Percentiles rank a stretch among this genome's conserved stretches.
Evolutionary conservation across 2,888 invertebrate species (phyloP).

Genomic region (Meganola albula): DNA sequence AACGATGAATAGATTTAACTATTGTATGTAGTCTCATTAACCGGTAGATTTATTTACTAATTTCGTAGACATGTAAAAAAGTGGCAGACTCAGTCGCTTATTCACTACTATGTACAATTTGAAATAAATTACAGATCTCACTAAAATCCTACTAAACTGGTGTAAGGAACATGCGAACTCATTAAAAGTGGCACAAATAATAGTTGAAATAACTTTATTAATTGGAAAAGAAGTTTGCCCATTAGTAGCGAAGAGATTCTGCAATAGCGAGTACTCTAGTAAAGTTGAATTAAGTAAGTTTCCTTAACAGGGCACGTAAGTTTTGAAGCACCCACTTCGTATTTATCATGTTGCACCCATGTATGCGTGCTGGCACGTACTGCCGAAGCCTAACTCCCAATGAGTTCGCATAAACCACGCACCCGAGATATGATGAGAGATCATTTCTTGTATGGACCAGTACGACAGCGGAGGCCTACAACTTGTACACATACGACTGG

Average conservation of each 20-base stretch:
- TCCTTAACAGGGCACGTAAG: too few relatives aligned
- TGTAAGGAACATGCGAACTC: constrained; percentile 13
- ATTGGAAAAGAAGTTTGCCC: constrained; percentile 18
- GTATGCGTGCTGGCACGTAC: too few relatives aligned
- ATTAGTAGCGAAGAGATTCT: constrained; percentile 17
- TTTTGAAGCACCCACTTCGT: too few relatives aligned
- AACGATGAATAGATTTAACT: constrained; percentile 48
- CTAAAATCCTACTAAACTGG: not conserved
- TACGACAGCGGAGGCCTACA: too few relatives aligned
- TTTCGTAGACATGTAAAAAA: constrained; percentile 73
- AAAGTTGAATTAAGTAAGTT: constrained; percentile 14
- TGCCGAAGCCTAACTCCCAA: too few relatives aligned
- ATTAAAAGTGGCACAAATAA: not conserved
- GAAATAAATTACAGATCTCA: constrained; percentile 20
- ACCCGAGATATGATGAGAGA: too few relatives aligned
- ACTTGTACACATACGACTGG: too few relatives aligned
- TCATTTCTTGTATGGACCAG: too few relatives aligned
- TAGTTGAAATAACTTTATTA: too few relatives aligned
- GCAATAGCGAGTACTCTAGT: constrained; percentile 10
- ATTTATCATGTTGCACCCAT: too few relatives aligned
- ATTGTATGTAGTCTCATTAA: constrained; percentile 27
- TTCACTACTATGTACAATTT: constrained; percentile 61
- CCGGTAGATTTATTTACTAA: constrained; percentile 42
- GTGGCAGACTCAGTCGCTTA: constrained; percentile 74
- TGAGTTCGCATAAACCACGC: too few relatives aligned